Evolutionary conservation across 2,888 invertebrate species (phyloP).

Genomic region (Laothoe populi): DNA sequence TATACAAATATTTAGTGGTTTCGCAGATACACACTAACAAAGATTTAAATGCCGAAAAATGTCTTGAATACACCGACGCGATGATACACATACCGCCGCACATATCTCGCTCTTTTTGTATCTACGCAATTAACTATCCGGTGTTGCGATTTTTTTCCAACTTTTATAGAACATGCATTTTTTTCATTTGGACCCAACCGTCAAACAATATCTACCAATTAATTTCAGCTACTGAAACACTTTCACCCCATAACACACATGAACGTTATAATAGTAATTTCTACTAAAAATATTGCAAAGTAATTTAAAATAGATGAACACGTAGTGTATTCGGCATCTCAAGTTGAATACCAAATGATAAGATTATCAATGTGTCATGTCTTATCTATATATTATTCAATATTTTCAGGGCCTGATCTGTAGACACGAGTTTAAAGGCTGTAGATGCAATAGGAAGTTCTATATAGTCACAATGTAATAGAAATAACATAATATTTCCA

Average conservation of each 20-base stretch:
- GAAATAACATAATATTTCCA: not conserved
- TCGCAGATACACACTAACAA: conserved; percentile 11
- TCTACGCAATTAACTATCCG: conserved; percentile 1
- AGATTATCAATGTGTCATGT: conserved; percentile 20
- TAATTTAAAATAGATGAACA: conserved; percentile 4
- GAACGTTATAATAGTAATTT: conserved; percentile 1
- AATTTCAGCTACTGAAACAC: conserved; percentile 3
- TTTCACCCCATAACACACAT: conserved; percentile 17
- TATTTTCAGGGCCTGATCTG: not conserved
- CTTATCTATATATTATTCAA: conserved; percentile 14
- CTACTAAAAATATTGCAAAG: not conserved
- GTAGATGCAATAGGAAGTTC: not conserved
- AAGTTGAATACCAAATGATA: conserved; percentile 6
- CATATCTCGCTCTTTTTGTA: conserved; percentile 9
- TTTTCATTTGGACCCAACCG: conserved; percentile 22
- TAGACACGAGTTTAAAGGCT: not conserved
- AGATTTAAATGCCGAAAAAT: conserved; percentile 24
- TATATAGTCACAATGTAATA: not conserved
- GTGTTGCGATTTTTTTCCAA: not conserved
- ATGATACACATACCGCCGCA: conserved; percentile 32
- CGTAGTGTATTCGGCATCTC: not conserved
- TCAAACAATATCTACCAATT: conserved; percentile 3
- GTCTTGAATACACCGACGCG: conserved; percentile 33
- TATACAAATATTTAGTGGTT: conserved; percentile 5
- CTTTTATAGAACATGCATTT: not conserved